A percentile compares a stretch with the other conserved stretches of the same genome.
phyloP scores from a whole-genome alignment of 1,140 invertebrate species.

The Maconellicoccus hirsutus region DNA sequence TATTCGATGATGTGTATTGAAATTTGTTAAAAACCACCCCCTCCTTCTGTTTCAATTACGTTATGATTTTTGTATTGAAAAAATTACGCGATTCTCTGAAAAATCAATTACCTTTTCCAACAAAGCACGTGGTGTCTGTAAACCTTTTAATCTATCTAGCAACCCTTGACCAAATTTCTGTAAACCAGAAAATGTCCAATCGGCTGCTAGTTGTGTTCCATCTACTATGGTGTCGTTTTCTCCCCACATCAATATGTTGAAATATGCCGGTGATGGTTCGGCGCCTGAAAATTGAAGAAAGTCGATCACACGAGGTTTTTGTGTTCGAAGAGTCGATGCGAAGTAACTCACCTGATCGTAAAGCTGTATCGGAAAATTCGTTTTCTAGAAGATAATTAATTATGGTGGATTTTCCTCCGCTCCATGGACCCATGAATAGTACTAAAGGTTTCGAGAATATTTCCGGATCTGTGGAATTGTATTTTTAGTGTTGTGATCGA shows the following conservation, averaged over 20 bases:
- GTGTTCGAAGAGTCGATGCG: neutral
- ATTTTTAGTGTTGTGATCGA: neutral
- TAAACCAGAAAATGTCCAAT: slow-evolving; percentile 83
- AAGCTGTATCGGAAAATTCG: slow-evolving; percentile 66
- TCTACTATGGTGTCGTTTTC: slow-evolving; percentile 71
- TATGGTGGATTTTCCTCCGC: slow-evolving; percentile 86
- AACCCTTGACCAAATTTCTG: slow-evolving; percentile 91
- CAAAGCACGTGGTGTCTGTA: slow-evolving; percentile 67
- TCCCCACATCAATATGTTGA: slow-evolving; percentile 84
- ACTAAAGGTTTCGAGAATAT: slow-evolving; percentile 89
- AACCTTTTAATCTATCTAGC: slow-evolving; percentile 72
- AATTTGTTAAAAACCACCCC: neutral
- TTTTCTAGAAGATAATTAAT: slow-evolving; percentile 84
- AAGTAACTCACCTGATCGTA: slow-evolving; percentile 64
- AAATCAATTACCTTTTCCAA: slow-evolving; percentile 63
- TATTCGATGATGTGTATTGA: neutral
- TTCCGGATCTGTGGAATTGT: slow-evolving; percentile 59
- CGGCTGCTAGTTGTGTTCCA: slow-evolving; percentile 82
- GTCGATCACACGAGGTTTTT: neutral
- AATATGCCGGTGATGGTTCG: slow-evolving; percentile 84
- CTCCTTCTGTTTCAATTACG: no score
- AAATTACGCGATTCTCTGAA: no score
- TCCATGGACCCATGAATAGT: slow-evolving; percentile 90
- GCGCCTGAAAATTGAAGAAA: slow-evolving; percentile 50
- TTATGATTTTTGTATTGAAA: no score